phyloP scores from a whole-genome alignment of 2,888 invertebrate genomes.

The Lepeophtheirus nordmannii region DNA sequence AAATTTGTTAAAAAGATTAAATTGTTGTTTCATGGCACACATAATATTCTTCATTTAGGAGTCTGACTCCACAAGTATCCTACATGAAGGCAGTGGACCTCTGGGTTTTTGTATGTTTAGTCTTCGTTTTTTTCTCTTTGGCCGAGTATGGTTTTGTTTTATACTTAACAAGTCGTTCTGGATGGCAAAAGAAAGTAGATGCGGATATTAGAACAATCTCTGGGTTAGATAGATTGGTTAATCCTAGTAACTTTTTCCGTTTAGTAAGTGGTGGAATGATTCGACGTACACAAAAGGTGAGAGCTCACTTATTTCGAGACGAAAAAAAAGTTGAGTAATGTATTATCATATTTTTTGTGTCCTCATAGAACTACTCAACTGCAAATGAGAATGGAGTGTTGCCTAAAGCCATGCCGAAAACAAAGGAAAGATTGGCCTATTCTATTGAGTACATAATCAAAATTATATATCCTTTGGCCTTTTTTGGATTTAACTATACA shows the following conservation, averaged over 20 bases:
- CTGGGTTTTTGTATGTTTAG: constrained; percentile 30
- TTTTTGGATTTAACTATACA: constrained; percentile 23
- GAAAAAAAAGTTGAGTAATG: neutral
- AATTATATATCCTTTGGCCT: constrained; percentile 18
- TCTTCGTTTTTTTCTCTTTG: constrained; percentile 30
- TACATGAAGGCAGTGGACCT: constrained; percentile 31
- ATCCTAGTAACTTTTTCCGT: neutral
- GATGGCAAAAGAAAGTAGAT: constrained; percentile 20
- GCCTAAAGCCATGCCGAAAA: neutral
- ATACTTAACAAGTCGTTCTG: constrained; percentile 15
- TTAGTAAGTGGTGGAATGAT: neutral
- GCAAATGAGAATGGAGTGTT: neutral
- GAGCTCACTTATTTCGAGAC: neutral
- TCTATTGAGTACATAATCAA: constrained; percentile 20
- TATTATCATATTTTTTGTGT: neutral
- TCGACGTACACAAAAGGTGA: neutral
- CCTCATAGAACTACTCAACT: neutral
- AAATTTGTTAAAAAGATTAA: constrained; percentile 5
- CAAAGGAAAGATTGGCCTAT: constrained; percentile 15
- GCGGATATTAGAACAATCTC: neutral
- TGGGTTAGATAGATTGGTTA: neutral
- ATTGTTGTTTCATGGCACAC: neutral
- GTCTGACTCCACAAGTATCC: constrained; percentile 30
- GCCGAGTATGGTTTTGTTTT: constrained; percentile 30
- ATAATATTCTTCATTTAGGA: neutral